Conservation (phyloP, 2,113 vertebrate genomes). For the Brachyhypopomus gauderio region DNA sequence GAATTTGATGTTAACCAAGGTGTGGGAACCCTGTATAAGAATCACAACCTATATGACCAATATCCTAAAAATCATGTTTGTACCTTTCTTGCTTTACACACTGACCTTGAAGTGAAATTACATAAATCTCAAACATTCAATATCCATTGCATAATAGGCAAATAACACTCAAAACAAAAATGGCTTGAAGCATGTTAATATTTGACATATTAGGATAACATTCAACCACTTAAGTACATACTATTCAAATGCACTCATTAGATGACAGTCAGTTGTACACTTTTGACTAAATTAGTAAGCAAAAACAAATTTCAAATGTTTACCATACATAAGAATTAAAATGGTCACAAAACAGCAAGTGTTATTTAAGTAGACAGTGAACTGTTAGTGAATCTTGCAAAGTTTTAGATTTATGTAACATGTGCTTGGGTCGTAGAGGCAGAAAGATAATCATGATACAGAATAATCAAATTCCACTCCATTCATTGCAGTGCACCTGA, state of each 20-base stretch:
- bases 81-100: not conserved
- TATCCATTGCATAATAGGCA: not conserved
- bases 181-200: constrained; percentile 25
- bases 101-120: no score
- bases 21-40: no score
- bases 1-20: no score
- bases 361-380: not conserved
- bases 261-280: not conserved
- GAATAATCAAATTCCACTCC: not conserved
- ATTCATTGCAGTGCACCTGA: constrained; percentile 9
- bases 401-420: not conserved
- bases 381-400: not conserved
- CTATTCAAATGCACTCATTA: not conserved
- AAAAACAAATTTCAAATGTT: not conserved
- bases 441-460: no score
- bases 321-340: not conserved
- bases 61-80: not conserved
- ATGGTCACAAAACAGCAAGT: not conserved
- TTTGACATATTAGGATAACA: not conserved
- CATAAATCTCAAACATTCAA: not conserved
- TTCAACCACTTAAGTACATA: not conserved
- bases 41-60: no score
- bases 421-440: not conserved
- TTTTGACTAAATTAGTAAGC: not conserved
- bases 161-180: constrained; percentile 6